A percentile compares a stretch with the other conserved stretches of the same genome.
These are phyloP conservation scores for Phalacrocorax pelagicus DNA, from an alignment of 2,113 vertebrate genomes.

Conservation along the genomic window DNA sequence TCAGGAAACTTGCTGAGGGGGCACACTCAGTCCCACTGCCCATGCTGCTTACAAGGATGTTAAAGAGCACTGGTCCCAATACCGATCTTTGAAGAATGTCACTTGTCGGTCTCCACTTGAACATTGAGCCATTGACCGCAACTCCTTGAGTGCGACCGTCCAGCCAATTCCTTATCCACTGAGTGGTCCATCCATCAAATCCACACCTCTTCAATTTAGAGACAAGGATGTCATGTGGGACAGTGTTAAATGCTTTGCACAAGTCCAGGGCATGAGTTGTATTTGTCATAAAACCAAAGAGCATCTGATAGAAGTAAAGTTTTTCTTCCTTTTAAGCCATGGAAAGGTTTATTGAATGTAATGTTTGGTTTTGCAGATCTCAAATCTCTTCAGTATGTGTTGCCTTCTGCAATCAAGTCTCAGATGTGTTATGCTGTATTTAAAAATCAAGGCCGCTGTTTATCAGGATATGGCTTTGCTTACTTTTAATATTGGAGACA, in stretches of 20 bases:
- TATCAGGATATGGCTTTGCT: not conserved
- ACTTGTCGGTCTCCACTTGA: not conserved
- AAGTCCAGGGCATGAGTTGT: not conserved
- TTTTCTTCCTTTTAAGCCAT: conserved; percentile 8
- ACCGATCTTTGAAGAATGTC: not conserved
- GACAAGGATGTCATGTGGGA: not conserved
- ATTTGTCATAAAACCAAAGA: not conserved
- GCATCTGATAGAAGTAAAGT: not conserved
- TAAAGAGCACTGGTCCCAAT: not conserved
- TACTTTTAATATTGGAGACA: not conserved
- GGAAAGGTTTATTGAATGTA: not conserved
- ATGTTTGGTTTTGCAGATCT: not conserved
- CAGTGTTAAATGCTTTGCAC: not conserved
- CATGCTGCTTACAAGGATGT: not conserved
- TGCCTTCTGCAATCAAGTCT: not conserved
- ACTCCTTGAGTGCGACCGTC: not conserved
- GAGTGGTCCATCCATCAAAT: not conserved
- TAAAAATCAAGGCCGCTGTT: not conserved
- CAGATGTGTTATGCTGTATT: not conserved
- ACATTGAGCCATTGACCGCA: not conserved
- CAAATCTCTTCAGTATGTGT: not conserved
- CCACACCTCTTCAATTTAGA: not conserved
- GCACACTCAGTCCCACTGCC: not conserved
- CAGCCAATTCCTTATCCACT: not conserved
- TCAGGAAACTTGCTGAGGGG: not conserved